Percentiles rank a stretch among this genome's conserved stretches.
Conservation (phyloP, 2,113 vertebrate genomes). For the Mormyrus iriodes region DNA sequence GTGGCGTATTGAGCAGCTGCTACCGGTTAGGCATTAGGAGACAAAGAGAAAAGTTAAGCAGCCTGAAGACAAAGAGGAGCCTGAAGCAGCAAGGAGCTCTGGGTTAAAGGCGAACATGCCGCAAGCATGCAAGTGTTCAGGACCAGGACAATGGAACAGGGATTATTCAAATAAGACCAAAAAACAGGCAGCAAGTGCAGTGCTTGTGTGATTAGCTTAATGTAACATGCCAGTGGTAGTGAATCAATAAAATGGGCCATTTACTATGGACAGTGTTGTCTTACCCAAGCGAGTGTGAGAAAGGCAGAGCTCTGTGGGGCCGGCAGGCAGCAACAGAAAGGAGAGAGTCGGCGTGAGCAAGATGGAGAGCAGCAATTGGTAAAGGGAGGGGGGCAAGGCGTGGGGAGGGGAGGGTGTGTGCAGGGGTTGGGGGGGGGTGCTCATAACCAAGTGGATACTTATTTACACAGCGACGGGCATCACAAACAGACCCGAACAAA, state of each 20-base stretch:
- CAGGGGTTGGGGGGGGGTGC: neutral
- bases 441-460: neutral
- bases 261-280: slow-evolving; percentile 36
- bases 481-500: neutral
- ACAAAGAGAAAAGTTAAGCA: slow-evolving; percentile 56
- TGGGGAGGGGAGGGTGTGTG: no score
- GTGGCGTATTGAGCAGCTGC: slow-evolving; percentile 96
- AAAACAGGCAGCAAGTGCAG: neutral
- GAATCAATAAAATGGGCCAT: slow-evolving; percentile 3
- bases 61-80: neutral
- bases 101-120: neutral
- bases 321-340: slow-evolving; percentile 58
- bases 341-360: slow-evolving; percentile 40
- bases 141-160: neutral
- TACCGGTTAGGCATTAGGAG: slow-evolving; percentile 77
- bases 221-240: neutral
- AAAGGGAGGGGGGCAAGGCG: slow-evolving; percentile 2
- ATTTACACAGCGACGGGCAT: neutral
- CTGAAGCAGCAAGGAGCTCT: neutral
- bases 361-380: slow-evolving; percentile 7
- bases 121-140: neutral
- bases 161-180: neutral
- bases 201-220: neutral
- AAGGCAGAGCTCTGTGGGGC: slow-evolving; percentile 81
- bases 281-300: slow-evolving; percentile 97